A percentile compares a stretch with the other conserved stretches of the same genome.
Conservation (phyloP, 2,888 invertebrate species). For the Dusona sp. region DNA sequence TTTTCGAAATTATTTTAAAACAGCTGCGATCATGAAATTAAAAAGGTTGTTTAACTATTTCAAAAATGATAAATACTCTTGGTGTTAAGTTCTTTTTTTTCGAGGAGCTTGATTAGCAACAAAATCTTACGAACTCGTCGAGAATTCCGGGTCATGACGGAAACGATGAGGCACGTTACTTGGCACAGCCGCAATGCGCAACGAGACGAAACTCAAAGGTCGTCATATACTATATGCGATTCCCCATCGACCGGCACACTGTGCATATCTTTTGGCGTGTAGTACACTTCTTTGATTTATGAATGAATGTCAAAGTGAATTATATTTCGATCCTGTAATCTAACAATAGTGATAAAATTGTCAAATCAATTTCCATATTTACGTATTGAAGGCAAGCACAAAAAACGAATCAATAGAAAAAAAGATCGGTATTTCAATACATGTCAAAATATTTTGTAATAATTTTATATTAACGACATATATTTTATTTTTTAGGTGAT, state of each 20-base stretch:
- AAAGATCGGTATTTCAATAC: background rate
- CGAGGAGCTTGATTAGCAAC: slow-evolving; percentile 10
- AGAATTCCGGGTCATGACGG: slow-evolving; percentile 18
- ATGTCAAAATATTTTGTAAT: background rate
- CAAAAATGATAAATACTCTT: background rate
- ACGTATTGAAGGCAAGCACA: background rate
- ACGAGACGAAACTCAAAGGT: slow-evolving; percentile 60
- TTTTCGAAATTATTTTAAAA: background rate
- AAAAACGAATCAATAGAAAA: background rate
- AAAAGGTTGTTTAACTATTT: background rate
- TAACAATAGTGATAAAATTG: background rate
- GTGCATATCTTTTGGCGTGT: slow-evolving; percentile 33
- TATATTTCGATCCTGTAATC: slow-evolving; percentile 20
- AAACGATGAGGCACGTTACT: slow-evolving; percentile 30
- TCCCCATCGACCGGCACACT: slow-evolving; percentile 49
- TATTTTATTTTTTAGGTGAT: background rate
- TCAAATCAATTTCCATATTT: background rate
- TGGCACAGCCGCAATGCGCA: slow-evolving; percentile 67
- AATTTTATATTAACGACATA: background rate
- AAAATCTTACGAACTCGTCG: slow-evolving; percentile 4
- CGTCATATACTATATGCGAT: slow-evolving; percentile 52
- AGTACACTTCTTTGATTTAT: slow-evolving; percentile 56
- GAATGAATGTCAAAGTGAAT: slow-evolving; percentile 43
- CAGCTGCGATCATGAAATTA: background rate
- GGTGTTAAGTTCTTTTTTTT: background rate